Conservation (phyloP, 2,797 vertebrate species). For the Lepus oiostolus region DNA sequence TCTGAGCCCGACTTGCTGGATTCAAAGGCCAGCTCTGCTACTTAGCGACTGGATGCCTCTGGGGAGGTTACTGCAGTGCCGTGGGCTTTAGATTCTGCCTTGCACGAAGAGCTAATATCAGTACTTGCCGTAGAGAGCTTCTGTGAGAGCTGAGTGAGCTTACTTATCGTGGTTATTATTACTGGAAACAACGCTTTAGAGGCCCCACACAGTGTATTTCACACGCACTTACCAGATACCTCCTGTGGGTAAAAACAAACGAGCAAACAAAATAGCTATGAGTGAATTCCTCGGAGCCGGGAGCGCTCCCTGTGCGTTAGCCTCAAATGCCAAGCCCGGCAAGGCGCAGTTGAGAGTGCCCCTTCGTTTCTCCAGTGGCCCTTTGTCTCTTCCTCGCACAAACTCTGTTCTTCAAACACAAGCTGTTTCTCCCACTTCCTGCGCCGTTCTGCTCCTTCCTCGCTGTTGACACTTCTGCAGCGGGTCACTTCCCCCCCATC, state of each 20-base stretch:
- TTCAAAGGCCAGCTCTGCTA: neutral
- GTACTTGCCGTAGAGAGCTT: too few species aligned
- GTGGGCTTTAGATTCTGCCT: neutral
- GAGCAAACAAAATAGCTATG: neutral
- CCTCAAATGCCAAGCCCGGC: neutral
- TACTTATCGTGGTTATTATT: neutral
- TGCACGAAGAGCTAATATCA: neutral
- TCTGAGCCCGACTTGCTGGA: neutral
- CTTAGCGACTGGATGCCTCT: neutral
- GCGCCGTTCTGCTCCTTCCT: conserved; percentile 43
- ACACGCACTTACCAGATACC: neutral
- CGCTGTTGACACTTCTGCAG: conserved; percentile 8
- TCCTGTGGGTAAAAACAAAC: neutral
- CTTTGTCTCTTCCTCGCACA: neutral
- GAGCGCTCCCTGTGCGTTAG: conserved; percentile 4
- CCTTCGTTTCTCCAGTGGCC: conserved; percentile 22
- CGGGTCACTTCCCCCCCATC: conserved; percentile 35
- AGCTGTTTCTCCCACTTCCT: conserved; percentile 68
- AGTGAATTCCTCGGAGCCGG: conserved; percentile 44
- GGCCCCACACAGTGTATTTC: neutral
- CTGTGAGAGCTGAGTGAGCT: neutral
- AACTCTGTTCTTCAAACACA: conserved; percentile 48
- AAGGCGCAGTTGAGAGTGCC: neutral
- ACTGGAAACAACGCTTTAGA: neutral
- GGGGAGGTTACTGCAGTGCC: neutral